A percentile compares a stretch with the other conserved stretches of the same genome.
These are phyloP conservation scores for Isurus oxyrinchus DNA, from an alignment of 2,113 vertebrate species.

Conservation along the genomic window DNA sequence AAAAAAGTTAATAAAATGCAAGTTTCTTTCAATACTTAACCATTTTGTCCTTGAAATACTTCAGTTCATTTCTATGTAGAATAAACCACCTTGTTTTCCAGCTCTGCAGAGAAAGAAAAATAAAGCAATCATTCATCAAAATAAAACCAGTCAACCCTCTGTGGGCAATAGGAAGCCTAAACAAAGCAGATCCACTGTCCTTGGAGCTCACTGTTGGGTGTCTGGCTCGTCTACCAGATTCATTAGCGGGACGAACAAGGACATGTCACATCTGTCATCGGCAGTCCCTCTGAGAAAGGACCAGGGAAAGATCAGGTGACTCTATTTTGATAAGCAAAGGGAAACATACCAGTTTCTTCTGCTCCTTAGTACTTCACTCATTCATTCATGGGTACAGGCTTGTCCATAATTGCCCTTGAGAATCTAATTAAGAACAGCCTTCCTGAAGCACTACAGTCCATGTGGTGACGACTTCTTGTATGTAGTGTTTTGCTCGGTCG, in stretches of 20 bases:
- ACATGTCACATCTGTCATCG: neutral
- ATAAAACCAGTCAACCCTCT: neutral
- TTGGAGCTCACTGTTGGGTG: neutral
- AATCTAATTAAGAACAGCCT: neutral
- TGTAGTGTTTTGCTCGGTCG: neutral
- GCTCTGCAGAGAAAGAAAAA: conserved; percentile 55
- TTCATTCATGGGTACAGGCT: too few relatives aligned
- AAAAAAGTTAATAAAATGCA: neutral
- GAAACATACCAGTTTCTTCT: neutral
- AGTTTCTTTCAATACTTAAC: conserved; percentile 57
- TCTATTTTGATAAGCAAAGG: neutral
- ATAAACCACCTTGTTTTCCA: conserved; percentile 99
- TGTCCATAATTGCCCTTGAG: neutral
- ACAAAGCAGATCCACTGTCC: conserved; percentile 19
- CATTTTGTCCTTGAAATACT: conserved; percentile 92
- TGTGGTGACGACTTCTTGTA: neutral
- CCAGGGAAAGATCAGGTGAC: neutral
- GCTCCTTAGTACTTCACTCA: neutral
- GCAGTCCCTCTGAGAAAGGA: neutral
- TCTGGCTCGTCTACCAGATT: neutral
- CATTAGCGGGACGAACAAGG: neutral
- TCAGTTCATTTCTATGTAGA: conserved; percentile 82
- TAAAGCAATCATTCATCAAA: neutral
- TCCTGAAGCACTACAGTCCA: neutral
- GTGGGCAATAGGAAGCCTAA: neutral